phyloP scores from a whole-genome alignment of 2,797 vertebrate genomes.

The Neostethus bicornis region DNA sequence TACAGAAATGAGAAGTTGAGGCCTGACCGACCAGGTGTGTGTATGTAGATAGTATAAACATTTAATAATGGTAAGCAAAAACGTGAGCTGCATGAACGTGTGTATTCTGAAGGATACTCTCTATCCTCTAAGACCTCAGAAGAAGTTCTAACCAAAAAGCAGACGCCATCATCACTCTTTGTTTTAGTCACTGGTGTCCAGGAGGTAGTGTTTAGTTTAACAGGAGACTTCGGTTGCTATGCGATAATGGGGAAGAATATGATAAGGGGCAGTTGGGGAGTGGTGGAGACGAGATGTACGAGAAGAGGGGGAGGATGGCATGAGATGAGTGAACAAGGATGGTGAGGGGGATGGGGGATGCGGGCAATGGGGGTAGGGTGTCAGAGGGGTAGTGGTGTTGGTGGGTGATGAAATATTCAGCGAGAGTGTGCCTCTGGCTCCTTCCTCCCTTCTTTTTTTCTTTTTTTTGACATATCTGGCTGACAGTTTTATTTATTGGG shows the following conservation, averaged over 20 bases:
- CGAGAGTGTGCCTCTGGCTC: conserved; percentile 79
- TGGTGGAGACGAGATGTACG: conserved; percentile 43
- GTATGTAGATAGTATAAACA: conserved; percentile 18
- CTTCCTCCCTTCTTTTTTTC: conserved; percentile 50
- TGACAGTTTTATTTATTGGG: conserved; percentile 84
- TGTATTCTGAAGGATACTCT: conserved; percentile 1
- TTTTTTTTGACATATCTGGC: conserved; percentile 74
- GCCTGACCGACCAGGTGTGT: conserved; percentile 47
- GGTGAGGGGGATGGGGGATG: conserved; percentile 56
- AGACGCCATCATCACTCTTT: conserved; percentile 46
- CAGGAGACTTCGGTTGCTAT: conserved; percentile 69
- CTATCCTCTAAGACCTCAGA: conserved; percentile 32
- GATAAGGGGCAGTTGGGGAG: conserved; percentile 69
- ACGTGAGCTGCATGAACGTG: background rate
- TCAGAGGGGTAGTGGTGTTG: conserved; percentile 65
- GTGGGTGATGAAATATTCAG: conserved; percentile 86
- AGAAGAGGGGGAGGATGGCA: conserved; percentile 42
- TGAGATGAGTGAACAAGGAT: conserved; percentile 53
- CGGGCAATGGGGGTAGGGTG: conserved; percentile 71
- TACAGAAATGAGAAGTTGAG: conserved; percentile 35
- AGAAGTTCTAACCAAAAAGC: background rate
- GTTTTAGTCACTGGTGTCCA: conserved; percentile 43
- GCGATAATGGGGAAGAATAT: conserved; percentile 65
- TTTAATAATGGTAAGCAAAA: conserved; percentile 8
- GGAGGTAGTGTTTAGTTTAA: conserved; percentile 64